phyloP scores from a whole-genome alignment of 2,113 vertebrate genomes.

The Vireo altiloquus region DNA sequence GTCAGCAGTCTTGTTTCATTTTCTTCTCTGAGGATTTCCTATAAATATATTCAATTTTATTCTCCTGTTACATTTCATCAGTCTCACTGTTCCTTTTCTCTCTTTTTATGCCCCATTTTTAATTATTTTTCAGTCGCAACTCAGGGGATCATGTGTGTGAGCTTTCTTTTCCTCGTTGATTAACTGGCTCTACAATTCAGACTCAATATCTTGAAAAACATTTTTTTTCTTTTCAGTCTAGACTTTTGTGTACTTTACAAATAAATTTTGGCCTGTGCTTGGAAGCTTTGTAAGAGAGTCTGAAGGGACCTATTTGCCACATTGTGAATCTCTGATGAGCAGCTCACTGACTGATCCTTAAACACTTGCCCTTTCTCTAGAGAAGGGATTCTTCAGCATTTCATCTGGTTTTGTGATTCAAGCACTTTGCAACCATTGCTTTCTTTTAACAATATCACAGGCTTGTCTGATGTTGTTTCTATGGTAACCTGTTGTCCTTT shows the following conservation, averaged over 20 bases:
- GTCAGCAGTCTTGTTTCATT: background rate
- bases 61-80: background rate
- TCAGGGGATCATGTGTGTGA: background rate
- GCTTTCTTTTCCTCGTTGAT: background rate
- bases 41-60: background rate
- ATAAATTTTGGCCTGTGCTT: background rate
- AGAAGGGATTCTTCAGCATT: background rate
- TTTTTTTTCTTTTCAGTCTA: background rate
- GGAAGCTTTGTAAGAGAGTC: background rate
- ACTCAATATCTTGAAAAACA: background rate
- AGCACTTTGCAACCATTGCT: background rate
- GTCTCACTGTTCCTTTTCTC: background rate
- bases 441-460: background rate
- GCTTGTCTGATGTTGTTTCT: conserved; percentile 10
- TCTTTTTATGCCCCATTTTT: background rate
- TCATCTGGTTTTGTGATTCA: background rate
- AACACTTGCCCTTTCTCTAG: background rate
- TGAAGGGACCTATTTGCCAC: background rate
- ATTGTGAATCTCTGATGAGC: background rate
- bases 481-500: background rate
- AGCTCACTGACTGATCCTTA: background rate
- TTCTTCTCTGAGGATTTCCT: background rate
- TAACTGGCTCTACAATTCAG: background rate
- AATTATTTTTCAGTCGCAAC: background rate
- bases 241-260: background rate